Evolutionary conservation across 2,888 invertebrate species (phyloP), one percentile per base, ranked within the genome.

Genomic region (Drosophila nigritarsus): DNA sequence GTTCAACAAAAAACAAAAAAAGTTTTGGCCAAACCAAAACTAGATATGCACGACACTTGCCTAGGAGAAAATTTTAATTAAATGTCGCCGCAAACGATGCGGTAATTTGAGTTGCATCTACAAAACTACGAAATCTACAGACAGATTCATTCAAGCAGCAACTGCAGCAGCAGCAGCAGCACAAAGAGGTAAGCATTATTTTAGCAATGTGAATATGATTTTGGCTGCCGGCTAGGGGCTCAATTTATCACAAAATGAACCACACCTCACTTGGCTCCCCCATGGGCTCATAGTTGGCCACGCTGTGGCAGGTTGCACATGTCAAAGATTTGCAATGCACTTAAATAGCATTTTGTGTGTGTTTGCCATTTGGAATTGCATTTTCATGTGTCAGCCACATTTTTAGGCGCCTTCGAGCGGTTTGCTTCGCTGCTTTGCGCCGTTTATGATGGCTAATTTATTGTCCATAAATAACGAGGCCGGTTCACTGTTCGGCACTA

Each of bases 51-150:
- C 67, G 56, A 50, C 54, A 64, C 30, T 62, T 36, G 72, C 64
- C 75, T 64, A 65, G 82, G 87, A 84, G 85, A 84, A 73, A 82
- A 85, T 87, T 90, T 90, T 87, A 87, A 87, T 87, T 90, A 87
- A 87, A 89, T 90, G 87, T 87, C 87, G 90, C 87, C 87, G 89
- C 87, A 82, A 87, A 87, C 87, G 86, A 89, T 89, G 87, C 85
- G 88, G 85, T 86, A 89, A 86, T 86, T 73, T 75, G 88, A 84
- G 82, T 69, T 66, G 61, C 77, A 73, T 59, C 66, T 58, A 50
- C 65, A 53, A 54, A 74, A 58, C 69, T 38, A 66, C 53, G 4
- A 68, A 58, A 60, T 61, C 73, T 75, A 34, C 65, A 61, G 73
- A 66, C 68, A 65, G 61, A 63, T 50, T 61, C 61, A 70, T 69